Conservation (phyloP, 2,797 vertebrate genomes). For the Acanthurus leucopareius region DNA sequence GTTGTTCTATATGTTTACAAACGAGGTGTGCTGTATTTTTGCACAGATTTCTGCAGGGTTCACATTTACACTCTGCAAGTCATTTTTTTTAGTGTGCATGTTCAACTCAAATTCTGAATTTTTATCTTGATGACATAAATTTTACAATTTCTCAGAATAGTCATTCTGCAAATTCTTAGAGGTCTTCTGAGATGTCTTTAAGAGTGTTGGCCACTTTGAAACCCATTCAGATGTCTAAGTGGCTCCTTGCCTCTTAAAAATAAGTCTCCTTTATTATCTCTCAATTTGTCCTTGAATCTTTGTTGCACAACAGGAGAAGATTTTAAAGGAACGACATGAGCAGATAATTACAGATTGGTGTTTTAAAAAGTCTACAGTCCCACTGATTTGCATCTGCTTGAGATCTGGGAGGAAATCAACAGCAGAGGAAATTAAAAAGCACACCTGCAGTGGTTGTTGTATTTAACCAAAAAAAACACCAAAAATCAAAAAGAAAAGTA, state of each 20-base stretch:
- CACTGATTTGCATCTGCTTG: slow-evolving; percentile 44
- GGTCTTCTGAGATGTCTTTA: not conserved
- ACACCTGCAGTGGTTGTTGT: not conserved
- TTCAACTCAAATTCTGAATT: not conserved
- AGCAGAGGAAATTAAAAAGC: slow-evolving; percentile 2
- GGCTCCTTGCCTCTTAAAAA: not conserved
- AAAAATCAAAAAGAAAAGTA: slow-evolving; percentile 7
- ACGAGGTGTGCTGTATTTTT: not conserved
- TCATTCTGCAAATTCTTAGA: not conserved
- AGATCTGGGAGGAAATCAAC: slow-evolving; percentile 10
- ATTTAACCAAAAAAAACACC: slow-evolving; percentile 13
- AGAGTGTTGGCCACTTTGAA: not conserved
- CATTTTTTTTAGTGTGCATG: not conserved
- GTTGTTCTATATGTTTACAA: not conserved
- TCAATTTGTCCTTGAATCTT: not conserved
- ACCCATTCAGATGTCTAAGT: slow-evolving; percentile 1
- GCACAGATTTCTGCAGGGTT: not conserved
- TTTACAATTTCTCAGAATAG: not conserved
- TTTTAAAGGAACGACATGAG: not conserved
- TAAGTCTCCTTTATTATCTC: not conserved
- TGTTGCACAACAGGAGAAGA: not conserved
- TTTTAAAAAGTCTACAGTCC: slow-evolving; percentile 12
- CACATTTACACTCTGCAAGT: not conserved
- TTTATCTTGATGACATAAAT: not conserved
- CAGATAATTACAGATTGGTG: slow-evolving; percentile 28